Evolutionary conservation across 2,888 invertebrate genomes (phyloP), one percentile per base, ranked within the genome.

Genomic region (Nomada flava): DNA sequence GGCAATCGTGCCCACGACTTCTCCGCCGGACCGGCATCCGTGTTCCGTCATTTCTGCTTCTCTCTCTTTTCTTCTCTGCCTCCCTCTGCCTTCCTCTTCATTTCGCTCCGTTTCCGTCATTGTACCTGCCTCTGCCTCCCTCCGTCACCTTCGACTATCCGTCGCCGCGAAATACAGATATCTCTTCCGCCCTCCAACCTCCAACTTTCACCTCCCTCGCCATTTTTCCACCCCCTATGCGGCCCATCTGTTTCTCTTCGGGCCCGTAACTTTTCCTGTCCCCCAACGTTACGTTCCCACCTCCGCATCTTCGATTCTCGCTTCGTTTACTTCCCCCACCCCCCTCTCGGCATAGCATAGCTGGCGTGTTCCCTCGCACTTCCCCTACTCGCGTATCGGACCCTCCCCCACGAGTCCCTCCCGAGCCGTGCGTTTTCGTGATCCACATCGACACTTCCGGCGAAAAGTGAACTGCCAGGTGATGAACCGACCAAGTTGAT

Each of bases 1-100:
- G 91, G 91, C 92, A 88, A 92, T 91, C 91, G 90, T 89, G 89
- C 90, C 90, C 91, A 90, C 90, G 91, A 91, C 89, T 92, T 89
- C 89, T 86, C 88, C 80, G 84, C 84, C 80, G 82, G 84, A 69
- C 87, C 86, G 86, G 85, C 69, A 84, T 87, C 87, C 78, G 84
- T 85, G 84, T 81, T 88, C 86, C 84, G 76, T 79, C 82, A 60
- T 82, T 69, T 77, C 71, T 79, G 23, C 57, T 20, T 53, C 59
- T 70, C 59, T 62, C 70, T 62, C 59, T 47, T 57, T 65, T 29
- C 50, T 29, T 15, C 59, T 36, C 63, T 75, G 15, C 60, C 47
- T 52, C 42, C 72, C 53, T 68, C 29, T 29, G 36, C 29, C 64
- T 59, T 67, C 70, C 50, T 67, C 55, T 83, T 82, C 13, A 36